Percentiles rank a stretch among this genome's conserved stretches.
These are phyloP conservation scores for Mactra quadrangularis DNA, from an alignment of 1,140 invertebrate genomes.

Conservation along the genomic window DNA sequence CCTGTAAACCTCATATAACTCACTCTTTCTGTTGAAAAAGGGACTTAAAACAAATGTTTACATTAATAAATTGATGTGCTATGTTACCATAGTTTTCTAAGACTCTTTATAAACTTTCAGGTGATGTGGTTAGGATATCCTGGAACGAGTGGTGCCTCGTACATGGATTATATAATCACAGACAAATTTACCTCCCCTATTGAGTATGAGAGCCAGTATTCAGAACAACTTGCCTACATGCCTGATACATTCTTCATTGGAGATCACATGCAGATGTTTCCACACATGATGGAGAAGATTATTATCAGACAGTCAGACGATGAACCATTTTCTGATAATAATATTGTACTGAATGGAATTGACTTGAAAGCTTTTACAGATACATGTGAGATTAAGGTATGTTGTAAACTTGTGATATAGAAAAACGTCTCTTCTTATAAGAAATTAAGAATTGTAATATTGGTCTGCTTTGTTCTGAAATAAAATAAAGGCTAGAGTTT, in stretches of 20 bases:
- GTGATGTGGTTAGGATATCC: slow-evolving; percentile 99
- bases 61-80: no score
- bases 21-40: no score
- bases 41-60: no score
- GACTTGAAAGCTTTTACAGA: slow-evolving; percentile 96
- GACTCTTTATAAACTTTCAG: slow-evolving; percentile 81
- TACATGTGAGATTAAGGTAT: slow-evolving; percentile 92
- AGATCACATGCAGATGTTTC: slow-evolving; percentile 99
- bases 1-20: no score
- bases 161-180: slow-evolving; percentile 99
- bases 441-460: no score
- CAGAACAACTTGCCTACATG: slow-evolving; percentile 99
- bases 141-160: slow-evolving; percentile 98
- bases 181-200: slow-evolving; percentile 97
- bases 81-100: no score
- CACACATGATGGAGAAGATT: slow-evolving; percentile 82
- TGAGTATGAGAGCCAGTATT: slow-evolving; percentile 94
- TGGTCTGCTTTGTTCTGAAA: no score
- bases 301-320: slow-evolving; percentile 77
- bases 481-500: no score
- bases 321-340: slow-evolving; percentile 86
- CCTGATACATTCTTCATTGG: slow-evolving; percentile 99
- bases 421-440: no score
- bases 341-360: slow-evolving; percentile 96
- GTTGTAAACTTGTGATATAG: no score